These are phyloP conservation scores for Cygnus olor DNA, from an alignment of 2,797 vertebrate genomes.

Conservation along the genomic window DNA sequence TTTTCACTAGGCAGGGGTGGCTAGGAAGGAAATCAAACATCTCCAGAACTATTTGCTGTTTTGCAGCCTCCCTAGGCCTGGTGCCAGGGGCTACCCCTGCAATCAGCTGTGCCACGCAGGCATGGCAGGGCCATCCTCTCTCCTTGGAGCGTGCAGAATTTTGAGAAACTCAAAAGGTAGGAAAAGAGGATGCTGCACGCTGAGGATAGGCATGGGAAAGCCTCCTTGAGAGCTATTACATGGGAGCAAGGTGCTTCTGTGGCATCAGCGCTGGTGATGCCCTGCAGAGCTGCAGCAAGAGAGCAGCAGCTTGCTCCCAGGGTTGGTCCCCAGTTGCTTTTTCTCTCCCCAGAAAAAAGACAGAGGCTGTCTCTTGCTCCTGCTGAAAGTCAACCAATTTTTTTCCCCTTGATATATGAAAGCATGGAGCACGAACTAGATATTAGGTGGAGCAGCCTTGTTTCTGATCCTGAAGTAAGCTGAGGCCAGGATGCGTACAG, in stretches of 20 bases:
- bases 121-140: neutral
- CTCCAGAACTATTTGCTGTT: neutral
- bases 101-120: neutral
- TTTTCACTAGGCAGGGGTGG: neutral
- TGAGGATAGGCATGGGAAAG: neutral
- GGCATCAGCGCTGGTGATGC: neutral
- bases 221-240: neutral
- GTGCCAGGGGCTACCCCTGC: neutral
- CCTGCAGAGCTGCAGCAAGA: neutral
- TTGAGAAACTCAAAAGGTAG: neutral
- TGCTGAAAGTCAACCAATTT: neutral
- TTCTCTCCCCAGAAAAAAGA: neutral
- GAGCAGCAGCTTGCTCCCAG: neutral
- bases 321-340: neutral
- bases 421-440: neutral
- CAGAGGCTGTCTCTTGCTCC: neutral
- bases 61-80: neutral
- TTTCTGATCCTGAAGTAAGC: neutral
- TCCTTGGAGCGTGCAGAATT: rapidly evolving
- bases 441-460: neutral
- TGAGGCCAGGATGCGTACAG: too few relatives aligned
- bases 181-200: neutral
- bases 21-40: neutral
- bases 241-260: too few relatives aligned
- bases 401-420: neutral